Evolutionary conservation across 2,888 invertebrate species (phyloP), one percentile per base, ranked within the genome.

Genomic region (Elegia similella): DNA sequence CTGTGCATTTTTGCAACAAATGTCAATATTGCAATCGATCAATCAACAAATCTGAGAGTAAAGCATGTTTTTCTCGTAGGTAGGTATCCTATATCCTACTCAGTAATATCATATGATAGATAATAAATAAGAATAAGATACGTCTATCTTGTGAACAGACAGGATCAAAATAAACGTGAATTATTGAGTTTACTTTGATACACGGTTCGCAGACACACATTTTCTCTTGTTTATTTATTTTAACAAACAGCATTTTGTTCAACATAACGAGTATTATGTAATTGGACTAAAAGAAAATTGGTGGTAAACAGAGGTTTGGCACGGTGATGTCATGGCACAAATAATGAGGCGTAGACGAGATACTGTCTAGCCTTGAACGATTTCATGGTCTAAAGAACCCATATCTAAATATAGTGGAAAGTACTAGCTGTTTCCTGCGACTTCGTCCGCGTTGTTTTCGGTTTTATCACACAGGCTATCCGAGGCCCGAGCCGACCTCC

Each of bases 331-430:
- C 53, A 54, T 53, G 42, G 16, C 52, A 17, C 38, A 34, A 29
- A 43, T 42, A 43, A 54, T 54, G 53, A 54, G 30, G 43, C 53
- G 15, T 43, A 44, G 42, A 38, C 23, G 10, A 54, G 29, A 54
- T 54, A 54, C 43, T 23, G 5, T n/a, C 52, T 30, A 32, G 34
- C 46, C 46, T 46, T 46, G 46, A 12, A 17, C 23, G 23, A 23
- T 46, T 46, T 38, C 10, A 17, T 46, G 46, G 46, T 10, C 17
- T 2, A 12, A 16, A 17, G 16, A 46, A 46, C 23, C 46, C 46
- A 10, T 46, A 17, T 15, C 44, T 38, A 38, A 1, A 3, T 34
- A 34, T 10, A 23, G 23, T 2, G 23, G n/a, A n/a, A n/a, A n/a
- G n/a, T n/a, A n/a, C n/a, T n/a, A n/a, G n/a, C n/a, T n/a, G n/a